Conservation (phyloP, 1,140 invertebrate genomes). For the Anastrepha obliqua region DNA sequence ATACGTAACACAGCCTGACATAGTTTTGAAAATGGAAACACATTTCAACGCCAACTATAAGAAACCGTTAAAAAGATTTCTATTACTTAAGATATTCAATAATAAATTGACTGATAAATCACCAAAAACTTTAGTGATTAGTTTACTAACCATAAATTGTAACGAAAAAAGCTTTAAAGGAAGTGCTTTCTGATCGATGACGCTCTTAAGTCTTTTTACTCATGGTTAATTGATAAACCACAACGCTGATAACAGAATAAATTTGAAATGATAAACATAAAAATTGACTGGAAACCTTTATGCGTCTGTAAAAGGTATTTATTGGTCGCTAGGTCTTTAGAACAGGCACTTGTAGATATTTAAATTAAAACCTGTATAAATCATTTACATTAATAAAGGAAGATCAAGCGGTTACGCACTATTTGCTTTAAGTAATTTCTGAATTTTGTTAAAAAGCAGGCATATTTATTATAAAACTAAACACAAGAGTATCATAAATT, state of each 20-base stretch:
- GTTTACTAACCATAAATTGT: conserved; percentile 24
- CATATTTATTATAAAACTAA: too few relatives aligned
- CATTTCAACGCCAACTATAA: neutral
- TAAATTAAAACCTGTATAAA: too few relatives aligned
- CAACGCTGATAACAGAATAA: conserved; percentile 8
- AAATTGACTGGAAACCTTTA: neutral
- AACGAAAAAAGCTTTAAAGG: neutral
- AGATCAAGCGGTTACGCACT: too few relatives aligned
- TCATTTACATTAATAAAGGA: too few relatives aligned
- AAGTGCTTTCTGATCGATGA: conserved; percentile 39
- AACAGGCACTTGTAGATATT: neutral
- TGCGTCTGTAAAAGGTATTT: neutral
- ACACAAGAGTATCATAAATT: too few relatives aligned
- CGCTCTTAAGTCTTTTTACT: conserved; percentile 17
- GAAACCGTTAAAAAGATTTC: neutral
- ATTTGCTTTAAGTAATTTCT: too few relatives aligned
- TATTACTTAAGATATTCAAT: neutral
- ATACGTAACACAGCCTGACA: neutral
- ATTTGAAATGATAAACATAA: conserved; percentile 24
- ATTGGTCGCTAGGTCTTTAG: neutral
- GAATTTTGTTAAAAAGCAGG: too few relatives aligned
- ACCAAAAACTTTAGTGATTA: neutral
- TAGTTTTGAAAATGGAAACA: too few relatives aligned
- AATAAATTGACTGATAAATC: conserved; percentile 21
- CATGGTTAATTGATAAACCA: neutral